Conservation (phyloP, 2,113 vertebrate species). For the Girardinichthys multiradiatus region DNA sequence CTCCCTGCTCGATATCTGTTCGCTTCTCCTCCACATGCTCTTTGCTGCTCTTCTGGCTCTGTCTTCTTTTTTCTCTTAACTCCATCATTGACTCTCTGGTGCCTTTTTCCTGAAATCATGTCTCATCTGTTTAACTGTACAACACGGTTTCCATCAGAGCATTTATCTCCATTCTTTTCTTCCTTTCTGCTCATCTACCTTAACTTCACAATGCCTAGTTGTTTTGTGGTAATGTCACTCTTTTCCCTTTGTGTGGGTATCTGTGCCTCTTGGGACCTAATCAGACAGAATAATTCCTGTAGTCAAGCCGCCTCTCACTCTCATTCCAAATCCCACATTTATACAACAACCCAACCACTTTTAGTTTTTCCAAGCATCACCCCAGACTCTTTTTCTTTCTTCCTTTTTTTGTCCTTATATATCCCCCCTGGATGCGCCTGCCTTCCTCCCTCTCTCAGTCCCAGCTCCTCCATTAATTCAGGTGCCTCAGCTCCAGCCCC, state of each 20-base stretch:
- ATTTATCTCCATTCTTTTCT: slow-evolving; percentile 33
- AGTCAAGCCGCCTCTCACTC: slow-evolving; percentile 54
- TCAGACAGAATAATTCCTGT: slow-evolving; percentile 78
- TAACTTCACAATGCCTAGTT: slow-evolving; percentile 50
- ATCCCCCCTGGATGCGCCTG: slow-evolving; percentile 14
- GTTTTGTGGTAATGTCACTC: slow-evolving; percentile 47
- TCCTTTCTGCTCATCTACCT: slow-evolving; percentile 20
- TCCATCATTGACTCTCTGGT: slow-evolving; percentile 18
- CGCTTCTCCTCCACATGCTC: slow-evolving; percentile 60
- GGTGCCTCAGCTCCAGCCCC: slow-evolving; percentile 61
- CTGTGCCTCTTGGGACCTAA: slow-evolving; percentile 74
- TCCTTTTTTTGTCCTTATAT: neutral
- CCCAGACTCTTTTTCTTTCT: slow-evolving; percentile 15
- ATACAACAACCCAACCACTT: slow-evolving; percentile 46
- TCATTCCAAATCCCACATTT: slow-evolving; percentile 58
- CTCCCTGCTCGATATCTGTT: slow-evolving; percentile 66
- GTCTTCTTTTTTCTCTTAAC: slow-evolving; percentile 42
- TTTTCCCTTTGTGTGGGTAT: slow-evolving; percentile 72
- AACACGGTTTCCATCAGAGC: slow-evolving; percentile 58
- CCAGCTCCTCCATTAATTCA: slow-evolving; percentile 70
- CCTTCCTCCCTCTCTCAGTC: slow-evolving; percentile 11
- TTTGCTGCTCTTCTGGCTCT: slow-evolving; percentile 46
- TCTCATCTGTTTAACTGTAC: slow-evolving; percentile 54
- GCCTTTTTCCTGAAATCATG: neutral
- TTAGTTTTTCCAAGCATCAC: slow-evolving; percentile 26